Evolutionary conservation across 92 coral and sea anemone species (phyloP), one percentile per base, ranked within the genome.

Genomic region (Palythoa grandiflora): DNA sequence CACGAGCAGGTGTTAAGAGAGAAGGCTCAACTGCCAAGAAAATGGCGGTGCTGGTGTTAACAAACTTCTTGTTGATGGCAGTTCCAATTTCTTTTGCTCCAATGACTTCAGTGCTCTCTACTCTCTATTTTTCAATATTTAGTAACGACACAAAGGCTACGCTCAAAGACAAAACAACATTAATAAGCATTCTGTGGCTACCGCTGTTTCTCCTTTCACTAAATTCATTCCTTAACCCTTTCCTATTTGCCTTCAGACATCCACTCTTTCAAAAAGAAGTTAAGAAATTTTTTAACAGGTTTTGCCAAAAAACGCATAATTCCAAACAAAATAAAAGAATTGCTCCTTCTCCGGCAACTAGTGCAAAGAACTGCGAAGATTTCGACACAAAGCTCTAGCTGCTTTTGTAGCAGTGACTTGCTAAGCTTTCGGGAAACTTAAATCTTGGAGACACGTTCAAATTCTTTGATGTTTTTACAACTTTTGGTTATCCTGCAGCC

Each of bases 171-270:
- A 39, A 38, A 63, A 44, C 84, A 11, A 79, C 72, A 3, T n/a
- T 79, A 6, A 40, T 79, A 15, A 79, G 73, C 54, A 59, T 79
- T 61, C 38, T 61, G 55, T 79, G 84, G 73, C 37, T 79, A 16
- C 84, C 84, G 0, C 13, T 79, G 38, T 79, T 61, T 79, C 72
- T 79, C 35, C 54, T 79, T 21, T 79, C 84, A 11, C 73, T 79
- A 3, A 79, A 79, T 48, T 79, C 84, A 9, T 61, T 53, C 20
- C 84, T 79, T 19, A 79, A 79, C 39, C 84, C 84, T 35, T 1
- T 79, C 50, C 37, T 79, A 19, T 61, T 79, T 37, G 73, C 84
- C 0, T 79, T 60, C 39, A 79, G 84, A 65, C 84, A 79, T 61
- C 84, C 52, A 17, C 54, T 79, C 2, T 63, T 59, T 38, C 84